Evolutionary conservation across 2,888 invertebrate species (phyloP), one percentile per base, ranked within the genome.

Genomic region (Spialia ferax): DNA sequence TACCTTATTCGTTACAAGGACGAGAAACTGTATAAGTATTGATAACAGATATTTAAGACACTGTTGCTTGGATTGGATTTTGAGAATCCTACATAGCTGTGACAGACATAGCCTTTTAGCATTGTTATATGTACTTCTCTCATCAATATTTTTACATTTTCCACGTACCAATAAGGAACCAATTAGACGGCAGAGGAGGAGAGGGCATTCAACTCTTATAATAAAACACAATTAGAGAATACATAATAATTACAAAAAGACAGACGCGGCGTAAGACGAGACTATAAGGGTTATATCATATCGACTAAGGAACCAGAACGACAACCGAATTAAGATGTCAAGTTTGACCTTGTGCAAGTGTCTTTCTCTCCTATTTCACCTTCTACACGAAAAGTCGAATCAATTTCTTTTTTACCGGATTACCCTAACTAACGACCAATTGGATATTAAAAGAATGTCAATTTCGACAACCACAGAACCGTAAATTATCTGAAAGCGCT

Each of bases 351-450:
- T 32, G 60, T 32, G 63, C 42, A 26, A 54, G 38, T 26, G 42
- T 23, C 62, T 62, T 38, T 38, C 52, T 63, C 26, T n/a, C n/a
- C n/a, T n/a, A n/a, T n/a, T n/a, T n/a, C n/a, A n/a, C 54, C 87
- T 88, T 86, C 85, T 79, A 76, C 72, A 80, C 85, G 90, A 89
- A 85, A 89, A 89, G 89, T 88, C 80, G 84, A 78, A 80, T 82
- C 84, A 84, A 87, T 87, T 89, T 87, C 87, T 88, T 86, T 85
- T 83, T 81, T 75, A 76, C 75, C 70, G 71, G n/a, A 32, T 32
- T 20, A 45, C 56, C 60, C 56, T 42, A 65, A 38, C 52, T 38
- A 52, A 71, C 59, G 61, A 18, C 22, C 32, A 72, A 63, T 68
- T 69, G 54, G 54, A 70, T 68, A 57, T 68, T 69, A 68, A 68